A percentile compares a stretch with the other conserved stretches of the same genome.
Conservation (phyloP, 2,888 invertebrate species). For the Scaptomyza reducta region DNA sequence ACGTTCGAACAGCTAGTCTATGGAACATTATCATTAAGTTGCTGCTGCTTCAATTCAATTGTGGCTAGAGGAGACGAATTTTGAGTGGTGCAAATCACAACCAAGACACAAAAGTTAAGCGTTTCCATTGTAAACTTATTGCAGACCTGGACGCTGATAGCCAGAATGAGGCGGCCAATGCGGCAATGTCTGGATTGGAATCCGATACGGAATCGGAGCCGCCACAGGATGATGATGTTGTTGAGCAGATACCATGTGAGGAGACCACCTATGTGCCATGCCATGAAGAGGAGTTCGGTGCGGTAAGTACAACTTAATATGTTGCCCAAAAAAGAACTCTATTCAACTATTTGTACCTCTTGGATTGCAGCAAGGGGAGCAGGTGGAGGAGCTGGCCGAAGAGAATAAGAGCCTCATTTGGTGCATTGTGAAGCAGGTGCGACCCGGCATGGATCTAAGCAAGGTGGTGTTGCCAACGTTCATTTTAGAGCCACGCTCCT, state of each 20-base stretch:
- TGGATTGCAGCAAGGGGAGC: slow-evolving; percentile 88
- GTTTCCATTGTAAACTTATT: slow-evolving; percentile 25
- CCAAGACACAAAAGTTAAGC: neutral
- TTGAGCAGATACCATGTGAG: slow-evolving; percentile 42
- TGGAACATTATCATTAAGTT: neutral
- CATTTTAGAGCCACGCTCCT: slow-evolving; percentile 96
- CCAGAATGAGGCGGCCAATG: slow-evolving; percentile 87
- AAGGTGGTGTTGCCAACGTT: slow-evolving; percentile 95
- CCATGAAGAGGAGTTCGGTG: slow-evolving; percentile 87
- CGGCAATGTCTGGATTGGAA: slow-evolving; percentile 83
- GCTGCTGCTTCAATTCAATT: slow-evolving; percentile 5
- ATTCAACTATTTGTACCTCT: neutral
- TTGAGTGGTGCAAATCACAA: neutral
- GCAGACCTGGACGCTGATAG: slow-evolving; percentile 90
- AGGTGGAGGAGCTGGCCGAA: slow-evolving; percentile 96
- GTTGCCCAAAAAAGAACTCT: neutral
- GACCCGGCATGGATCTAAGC: slow-evolving; percentile 97
- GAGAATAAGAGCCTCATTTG: slow-evolving; percentile 98
- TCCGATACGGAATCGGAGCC: slow-evolving; percentile 88
- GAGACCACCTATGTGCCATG: slow-evolving; percentile 87
- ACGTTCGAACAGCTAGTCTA: slow-evolving; percentile 6
- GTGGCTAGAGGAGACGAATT: slow-evolving; percentile 25
- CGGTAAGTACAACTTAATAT: slow-evolving; percentile 76
- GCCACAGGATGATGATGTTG: slow-evolving; percentile 45
- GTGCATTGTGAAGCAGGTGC: slow-evolving; percentile 96